Percentiles rank a stretch among this genome's conserved stretches.
Evolutionary conservation across 2,888 invertebrate genomes (phyloP).

Genomic region (Meteorus cinctellus): DNA sequence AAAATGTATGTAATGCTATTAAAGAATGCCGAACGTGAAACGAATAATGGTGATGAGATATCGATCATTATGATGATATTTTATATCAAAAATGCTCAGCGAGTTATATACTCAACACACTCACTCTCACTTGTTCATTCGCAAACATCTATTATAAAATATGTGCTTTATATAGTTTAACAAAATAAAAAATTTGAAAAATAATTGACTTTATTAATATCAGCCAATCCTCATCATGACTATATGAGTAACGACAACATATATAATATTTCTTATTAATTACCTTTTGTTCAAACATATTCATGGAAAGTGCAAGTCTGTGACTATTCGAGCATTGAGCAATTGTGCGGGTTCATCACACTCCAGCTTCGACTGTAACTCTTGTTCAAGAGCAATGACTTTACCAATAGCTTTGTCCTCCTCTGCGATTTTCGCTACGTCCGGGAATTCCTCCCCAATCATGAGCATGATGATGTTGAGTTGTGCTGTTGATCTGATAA

Average conservation of each 20-base stretch:
- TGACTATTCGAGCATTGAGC: conserved; percentile 61
- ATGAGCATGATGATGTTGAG: conserved; percentile 60
- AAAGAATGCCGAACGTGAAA: conserved; percentile 29
- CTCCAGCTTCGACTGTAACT: conserved; percentile 61
- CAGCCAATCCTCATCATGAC: not conserved
- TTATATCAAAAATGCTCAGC: conserved; percentile 63
- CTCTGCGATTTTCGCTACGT: conserved; percentile 52
- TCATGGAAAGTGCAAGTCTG: conserved; percentile 64
- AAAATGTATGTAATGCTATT: conserved; percentile 46
- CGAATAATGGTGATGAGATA: conserved; percentile 37
- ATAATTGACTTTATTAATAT: conserved; percentile 39
- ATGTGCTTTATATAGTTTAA: conserved; percentile 68
- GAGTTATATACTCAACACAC: conserved; percentile 58
- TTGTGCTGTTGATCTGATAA: conserved; percentile 59
- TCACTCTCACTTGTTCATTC: conserved; percentile 61
- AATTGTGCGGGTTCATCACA: conserved; percentile 53
- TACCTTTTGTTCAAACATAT: not conserved
- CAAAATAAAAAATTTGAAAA: conserved; percentile 64
- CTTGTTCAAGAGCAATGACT: conserved; percentile 59
- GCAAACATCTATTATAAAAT: conserved; percentile 64
- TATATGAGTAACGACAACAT: not conserved
- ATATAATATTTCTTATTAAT: not conserved
- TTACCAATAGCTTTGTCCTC: conserved; percentile 54
- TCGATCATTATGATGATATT: conserved; percentile 57
- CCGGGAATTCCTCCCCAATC: conserved; percentile 60